Conservation (phyloP, 2,888 invertebrate species). For the Epirrita christyi region DNA sequence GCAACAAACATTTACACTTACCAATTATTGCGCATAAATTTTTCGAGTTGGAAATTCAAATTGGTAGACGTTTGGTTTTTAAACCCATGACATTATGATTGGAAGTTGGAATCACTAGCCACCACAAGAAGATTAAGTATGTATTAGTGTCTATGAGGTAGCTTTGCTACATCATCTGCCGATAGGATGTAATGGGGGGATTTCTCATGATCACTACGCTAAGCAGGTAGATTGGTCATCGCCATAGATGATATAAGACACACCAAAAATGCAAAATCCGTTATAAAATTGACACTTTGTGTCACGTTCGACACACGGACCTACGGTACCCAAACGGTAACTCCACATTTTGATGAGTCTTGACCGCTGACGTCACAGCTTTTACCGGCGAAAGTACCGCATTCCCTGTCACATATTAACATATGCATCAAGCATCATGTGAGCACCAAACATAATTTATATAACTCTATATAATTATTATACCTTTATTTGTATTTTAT, state of each 20-base stretch:
- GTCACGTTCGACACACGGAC: conserved; percentile 14
- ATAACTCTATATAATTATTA: conserved; percentile 1
- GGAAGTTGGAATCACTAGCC: too few relatives aligned
- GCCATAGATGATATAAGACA: too few relatives aligned
- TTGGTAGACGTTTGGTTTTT: too few relatives aligned
- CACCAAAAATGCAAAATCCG: conserved; percentile 1
- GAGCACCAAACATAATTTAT: conserved; percentile 9
- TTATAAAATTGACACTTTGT: conserved; percentile 13
- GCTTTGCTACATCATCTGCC: too few relatives aligned
- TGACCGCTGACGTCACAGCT: conserved; percentile 52
- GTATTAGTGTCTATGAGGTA: too few relatives aligned
- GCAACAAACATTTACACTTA: too few relatives aligned
- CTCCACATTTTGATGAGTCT: conserved; percentile 38
- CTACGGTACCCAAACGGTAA: conserved; percentile 1
- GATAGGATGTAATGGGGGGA: too few relatives aligned
- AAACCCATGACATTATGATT: too few relatives aligned
- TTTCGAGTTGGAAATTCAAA: too few relatives aligned
- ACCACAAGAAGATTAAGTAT: too few relatives aligned
- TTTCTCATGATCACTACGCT: too few relatives aligned
- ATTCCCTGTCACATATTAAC: conserved; percentile 47
- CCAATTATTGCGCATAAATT: too few relatives aligned
- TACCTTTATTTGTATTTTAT: conserved; percentile 5
- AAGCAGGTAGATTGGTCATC: not conserved
- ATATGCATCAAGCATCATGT: conserved; percentile 13
- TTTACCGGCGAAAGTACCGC: conserved; percentile 62